Evolutionary conservation across 1,140 invertebrate species (phyloP).

Genomic region (Lasaia peninsularis): DNA sequence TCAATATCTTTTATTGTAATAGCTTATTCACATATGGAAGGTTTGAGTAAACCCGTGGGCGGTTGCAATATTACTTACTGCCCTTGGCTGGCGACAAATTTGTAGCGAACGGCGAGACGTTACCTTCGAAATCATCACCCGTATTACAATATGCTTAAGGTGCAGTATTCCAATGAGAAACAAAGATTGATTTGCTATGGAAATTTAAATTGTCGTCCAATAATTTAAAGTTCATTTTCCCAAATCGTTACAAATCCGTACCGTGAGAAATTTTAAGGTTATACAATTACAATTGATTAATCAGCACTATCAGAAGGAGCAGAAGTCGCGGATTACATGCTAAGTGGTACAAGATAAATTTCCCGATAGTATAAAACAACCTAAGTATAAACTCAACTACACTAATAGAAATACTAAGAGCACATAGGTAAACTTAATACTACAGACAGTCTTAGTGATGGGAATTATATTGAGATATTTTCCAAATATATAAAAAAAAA

Average conservation of each 20-base stretch:
- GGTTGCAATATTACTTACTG: slow-evolving; percentile 20
- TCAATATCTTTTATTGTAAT: no score
- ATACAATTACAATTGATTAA: background rate
- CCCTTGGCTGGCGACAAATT: slow-evolving; percentile 37
- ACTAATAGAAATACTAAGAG: no score
- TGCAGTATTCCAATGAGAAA: background rate
- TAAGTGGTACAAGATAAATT: background rate
- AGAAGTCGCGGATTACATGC: background rate
- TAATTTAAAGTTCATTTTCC: background rate
- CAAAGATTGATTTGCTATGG: background rate
- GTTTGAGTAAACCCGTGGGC: background rate
- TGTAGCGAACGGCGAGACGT: slow-evolving; percentile 31
- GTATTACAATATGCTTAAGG: background rate
- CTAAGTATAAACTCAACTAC: no score
- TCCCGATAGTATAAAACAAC: background rate
- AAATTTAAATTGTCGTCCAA: background rate
- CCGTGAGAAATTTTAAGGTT: background rate
- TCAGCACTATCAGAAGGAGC: background rate
- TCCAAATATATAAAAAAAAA: no score
- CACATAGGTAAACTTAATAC: no score
- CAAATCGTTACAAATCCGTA: background rate
- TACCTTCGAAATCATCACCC: background rate
- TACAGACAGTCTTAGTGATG: no score
- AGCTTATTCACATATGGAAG: background rate
- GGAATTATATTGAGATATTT: no score